Evolutionary conservation across 2,113 vertebrate species (phyloP), one percentile per base, ranked within the genome.

Genomic region (Brachyistius frenatus): DNA sequence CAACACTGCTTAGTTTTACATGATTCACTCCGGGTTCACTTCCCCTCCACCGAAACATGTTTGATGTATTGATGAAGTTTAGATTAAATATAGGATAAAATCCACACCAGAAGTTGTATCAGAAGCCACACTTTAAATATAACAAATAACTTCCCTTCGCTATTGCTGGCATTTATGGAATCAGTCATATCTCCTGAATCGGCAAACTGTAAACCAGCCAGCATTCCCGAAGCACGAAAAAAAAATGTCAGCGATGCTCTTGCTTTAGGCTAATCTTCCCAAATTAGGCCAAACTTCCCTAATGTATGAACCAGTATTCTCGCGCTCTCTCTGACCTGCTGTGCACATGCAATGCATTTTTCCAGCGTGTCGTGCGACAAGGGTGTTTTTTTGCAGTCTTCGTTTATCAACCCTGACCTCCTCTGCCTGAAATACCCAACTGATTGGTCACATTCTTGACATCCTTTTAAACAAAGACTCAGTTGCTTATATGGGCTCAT

Each of bases 281-380:
- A 97, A 98, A 98, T 98, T 97, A 97, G 97, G 96, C 93, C 94
- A 96, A 23, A 89, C 93, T 95, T 97, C 93, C 93, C 95, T 90
- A 94, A 88, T 83, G 86, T 90, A 93, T 86, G 92, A 91, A 90
- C 83, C 76, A 58, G 84, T 89, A 93, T 94, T 95, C 94, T 95
- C 92, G 91, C 49, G 92, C 90, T 91, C 94, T 89, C 83, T 66
- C 46, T 89, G 93, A 94, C 94, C 94, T 86, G 70, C 78, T 81
- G 80, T 81, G 80, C 66, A 78, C 84, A 92, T 92, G 88, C 90
- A 92, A 93, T 93, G 89, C 88, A 94, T 94, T 92, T 94, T 93
- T 94, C 80, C 84, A 71, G 66, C 33, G 57, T 92, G 89, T 81
- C 77, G 90, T 95, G 92, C 86, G 86, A 80, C 90, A 84, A 23